Evolutionary conservation across 2,113 vertebrate species (phyloP), one percentile per base, ranked within the genome.

Genomic region (Pseudopodoces humilis): DNA sequence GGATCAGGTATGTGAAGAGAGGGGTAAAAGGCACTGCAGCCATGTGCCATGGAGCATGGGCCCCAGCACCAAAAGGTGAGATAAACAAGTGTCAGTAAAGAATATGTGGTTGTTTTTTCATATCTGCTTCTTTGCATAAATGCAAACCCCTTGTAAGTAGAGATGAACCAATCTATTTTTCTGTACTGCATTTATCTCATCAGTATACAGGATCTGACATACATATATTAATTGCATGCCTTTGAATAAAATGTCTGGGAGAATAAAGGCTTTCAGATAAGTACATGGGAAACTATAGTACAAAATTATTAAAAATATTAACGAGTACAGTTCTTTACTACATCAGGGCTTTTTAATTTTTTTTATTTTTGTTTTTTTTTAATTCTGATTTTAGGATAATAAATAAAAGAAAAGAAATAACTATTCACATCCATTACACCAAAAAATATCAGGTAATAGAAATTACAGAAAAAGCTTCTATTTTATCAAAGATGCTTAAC

Each of bases 301-400:
- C 8, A 30, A 89, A 85, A 95, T 91, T 50, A 90, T 72, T 58
- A 31, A 88, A 76, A 75, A 60, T 10, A 97, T 86, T 92, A 95
- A 76, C 53, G 80, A 90, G 53, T 3, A 5, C 12, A 64, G n/a
- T 80, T 76, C 39, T 33, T 60, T 86, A 67, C 62, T 44, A 64
- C 17, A 76, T 21, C 44, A 44, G 19, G 33, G 43, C 7, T 62
- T 88, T 86, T 30, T 1, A 47, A 63, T 50, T 53, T 41, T 31
- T 30, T 10, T 39, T 44, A 0, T 11, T 65, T 44, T 24, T 37
- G 37, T 63, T 7, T 39, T 49, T 82, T 44, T 67, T 3, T 2
- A 53, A 86, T 25, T 83, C 33, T 22, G 33, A 43, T 83, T 90
- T 87, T 83, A 86, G n/a, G 43, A 68, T 78, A 86, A 70, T 8